Evolutionary conservation across 2,797 vertebrate genomes (phyloP), one percentile per base, ranked within the genome.

Genomic region (Melanotaenia pygmaea): DNA sequence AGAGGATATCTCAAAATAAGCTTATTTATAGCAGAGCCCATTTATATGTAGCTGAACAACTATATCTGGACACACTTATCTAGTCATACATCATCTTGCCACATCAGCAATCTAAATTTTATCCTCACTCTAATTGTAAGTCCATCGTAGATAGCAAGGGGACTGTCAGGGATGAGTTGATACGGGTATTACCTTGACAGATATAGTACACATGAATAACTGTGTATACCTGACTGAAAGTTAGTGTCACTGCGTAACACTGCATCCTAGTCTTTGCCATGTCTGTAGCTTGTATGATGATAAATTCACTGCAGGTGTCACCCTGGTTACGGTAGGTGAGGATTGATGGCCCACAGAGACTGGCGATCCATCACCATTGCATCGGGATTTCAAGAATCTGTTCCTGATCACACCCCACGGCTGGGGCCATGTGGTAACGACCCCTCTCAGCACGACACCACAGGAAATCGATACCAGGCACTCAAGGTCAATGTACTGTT

Each of bases 401-500:
- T 94, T 98, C 95, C 97, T 94, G 93, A 97, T 97, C 96, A 96
- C 94, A 95, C 94, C 79, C 93, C 94, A 94, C 92, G 91, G 94
- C 94, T 70, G 94, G 94, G 96, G 93, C 89, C 79, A 92, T 87
- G 95, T 94, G 88, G 96, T 98, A 98, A 97, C 92, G 93, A 98
- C 96, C 96, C 88, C 95, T 95, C 95, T 96, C 96, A 95, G 95
- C 76, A 89, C 93, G 91, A 94, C 86, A 91, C 96, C 96, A 96
- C 96, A 95, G 96, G 96, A 98, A 99, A 99, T 99, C 97, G 94
- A 98, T 99, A 96, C 87, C 94, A 95, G 70, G 71, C 95, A 96
- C 95, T 98, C 96, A 98, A 99, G 97, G 97, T 99, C 97, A 98
- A 97, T 98, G 96, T 96, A 97, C 95, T 97, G 96, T 96, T 97